These are phyloP conservation scores for Camarhynchus parvulus DNA, from an alignment of 2,113 vertebrate genomes.

Conservation along the genomic window DNA sequence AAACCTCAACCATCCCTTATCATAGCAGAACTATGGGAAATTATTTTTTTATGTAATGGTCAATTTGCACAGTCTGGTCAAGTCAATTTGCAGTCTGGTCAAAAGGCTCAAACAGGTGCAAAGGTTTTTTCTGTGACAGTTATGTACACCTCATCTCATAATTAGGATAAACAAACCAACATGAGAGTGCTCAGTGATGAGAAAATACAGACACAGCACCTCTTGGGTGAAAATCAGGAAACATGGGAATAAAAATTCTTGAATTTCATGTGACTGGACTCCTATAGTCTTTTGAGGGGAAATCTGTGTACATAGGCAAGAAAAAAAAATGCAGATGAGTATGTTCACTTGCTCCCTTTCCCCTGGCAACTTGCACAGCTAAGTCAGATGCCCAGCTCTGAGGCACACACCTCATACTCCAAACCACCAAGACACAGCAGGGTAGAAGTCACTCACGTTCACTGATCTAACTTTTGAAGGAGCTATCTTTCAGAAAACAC, in stretches of 20 bases:
- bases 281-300: background rate
- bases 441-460: background rate
- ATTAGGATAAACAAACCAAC: background rate
- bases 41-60: background rate
- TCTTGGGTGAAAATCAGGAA: background rate
- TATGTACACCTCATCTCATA: fast-evolving
- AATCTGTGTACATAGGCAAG: background rate
- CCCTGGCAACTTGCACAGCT: background rate
- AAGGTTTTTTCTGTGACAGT: background rate
- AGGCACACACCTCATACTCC: background rate
- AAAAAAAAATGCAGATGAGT: background rate
- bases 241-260: background rate
- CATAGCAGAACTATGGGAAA: background rate
- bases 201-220: fast-evolving
- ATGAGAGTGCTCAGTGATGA: background rate
- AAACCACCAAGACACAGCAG: background rate
- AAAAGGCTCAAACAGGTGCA: background rate
- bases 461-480: background rate
- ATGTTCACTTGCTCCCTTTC: background rate
- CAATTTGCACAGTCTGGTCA: background rate
- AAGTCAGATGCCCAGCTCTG: background rate
- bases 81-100: background rate
- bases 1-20: background rate
- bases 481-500: background rate
- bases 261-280: background rate